Evolutionary conservation across 2,113 vertebrate species (phyloP).

Genomic region (Megaceryle maxima): DNA sequence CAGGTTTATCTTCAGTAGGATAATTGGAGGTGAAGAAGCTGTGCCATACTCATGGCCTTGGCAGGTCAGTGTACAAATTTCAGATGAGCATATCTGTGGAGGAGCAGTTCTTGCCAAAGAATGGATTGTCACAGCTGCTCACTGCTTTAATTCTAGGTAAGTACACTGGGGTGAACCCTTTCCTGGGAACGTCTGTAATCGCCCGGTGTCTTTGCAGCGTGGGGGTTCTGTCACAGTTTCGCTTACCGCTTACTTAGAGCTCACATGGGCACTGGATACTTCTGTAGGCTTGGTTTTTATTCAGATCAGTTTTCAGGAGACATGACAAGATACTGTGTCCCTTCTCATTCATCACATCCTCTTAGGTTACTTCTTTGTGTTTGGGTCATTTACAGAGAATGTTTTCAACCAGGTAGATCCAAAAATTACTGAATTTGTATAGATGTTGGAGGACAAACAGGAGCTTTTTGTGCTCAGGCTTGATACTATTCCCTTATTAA

Average conservation of each 20-base stretch:
- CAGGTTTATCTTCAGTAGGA: constrained; percentile 37
- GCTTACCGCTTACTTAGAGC: neutral
- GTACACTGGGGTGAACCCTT: neutral
- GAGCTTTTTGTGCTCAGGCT: neutral
- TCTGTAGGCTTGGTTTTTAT: neutral
- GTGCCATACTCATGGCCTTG: constrained; percentile 63
- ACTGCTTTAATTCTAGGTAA: constrained; percentile 60
- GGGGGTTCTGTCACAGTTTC: neutral
- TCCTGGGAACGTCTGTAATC: neutral
- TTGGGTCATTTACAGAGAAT: neutral
- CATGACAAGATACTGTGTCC: neutral
- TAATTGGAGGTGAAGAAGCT: constrained; percentile 60
- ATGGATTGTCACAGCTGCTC: constrained; percentile 68
- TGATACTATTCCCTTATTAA: neutral
- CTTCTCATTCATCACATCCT: neutral
- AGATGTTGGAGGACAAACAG: neutral
- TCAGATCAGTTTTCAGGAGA: neutral
- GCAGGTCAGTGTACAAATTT: constrained; percentile 62
- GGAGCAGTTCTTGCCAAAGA: constrained; percentile 55
- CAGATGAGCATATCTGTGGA: constrained; percentile 51
- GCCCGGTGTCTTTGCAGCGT: fast-evolving
- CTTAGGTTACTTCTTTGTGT: neutral
- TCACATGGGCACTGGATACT: neutral
- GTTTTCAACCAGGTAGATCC: neutral
- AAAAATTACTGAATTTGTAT: neutral